phyloP scores from a whole-genome alignment of 2,797 vertebrate genomes.

The Dermochelys coriacea region DNA sequence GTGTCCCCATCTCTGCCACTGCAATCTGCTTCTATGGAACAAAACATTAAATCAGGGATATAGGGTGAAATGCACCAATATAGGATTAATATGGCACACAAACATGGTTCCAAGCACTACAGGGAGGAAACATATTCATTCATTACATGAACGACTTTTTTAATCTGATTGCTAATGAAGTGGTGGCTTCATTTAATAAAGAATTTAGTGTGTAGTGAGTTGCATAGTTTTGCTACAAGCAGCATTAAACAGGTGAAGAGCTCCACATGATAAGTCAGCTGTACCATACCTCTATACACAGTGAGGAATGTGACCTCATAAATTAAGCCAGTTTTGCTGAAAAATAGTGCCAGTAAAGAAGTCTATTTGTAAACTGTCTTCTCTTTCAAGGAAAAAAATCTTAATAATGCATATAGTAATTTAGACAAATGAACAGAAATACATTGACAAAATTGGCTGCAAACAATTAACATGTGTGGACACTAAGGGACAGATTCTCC shows the following conservation, averaged over 20 bases:
- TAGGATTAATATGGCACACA: constrained; percentile 19
- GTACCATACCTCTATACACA: background rate
- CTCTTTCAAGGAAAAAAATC: background rate
- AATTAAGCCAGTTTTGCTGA: constrained; percentile 23
- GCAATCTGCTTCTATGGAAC: constrained; percentile 26
- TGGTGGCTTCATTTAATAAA: constrained; percentile 37
- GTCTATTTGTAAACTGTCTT: background rate
- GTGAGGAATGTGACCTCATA: background rate
- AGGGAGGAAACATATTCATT: background rate
- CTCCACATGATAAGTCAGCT: constrained; percentile 16
- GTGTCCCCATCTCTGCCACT: background rate
- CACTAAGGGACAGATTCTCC: background rate
- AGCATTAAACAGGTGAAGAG: background rate
- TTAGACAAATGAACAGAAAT: background rate
- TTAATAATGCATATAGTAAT: background rate
- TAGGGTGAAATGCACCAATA: constrained; percentile 1
- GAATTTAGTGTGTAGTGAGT: constrained; percentile 17
- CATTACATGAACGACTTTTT: constrained; percentile 8
- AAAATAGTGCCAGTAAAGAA: background rate
- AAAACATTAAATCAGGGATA: background rate
- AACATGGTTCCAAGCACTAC: background rate
- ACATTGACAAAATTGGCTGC: accelerated
- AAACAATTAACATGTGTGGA: background rate
- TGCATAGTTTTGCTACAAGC: constrained; percentile 13
- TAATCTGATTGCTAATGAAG: constrained; percentile 38